Evolutionary conservation across 2,113 vertebrate species (phyloP), one percentile per base, ranked within the genome.

Genomic region (cattle (Bos taurus)): DNA sequence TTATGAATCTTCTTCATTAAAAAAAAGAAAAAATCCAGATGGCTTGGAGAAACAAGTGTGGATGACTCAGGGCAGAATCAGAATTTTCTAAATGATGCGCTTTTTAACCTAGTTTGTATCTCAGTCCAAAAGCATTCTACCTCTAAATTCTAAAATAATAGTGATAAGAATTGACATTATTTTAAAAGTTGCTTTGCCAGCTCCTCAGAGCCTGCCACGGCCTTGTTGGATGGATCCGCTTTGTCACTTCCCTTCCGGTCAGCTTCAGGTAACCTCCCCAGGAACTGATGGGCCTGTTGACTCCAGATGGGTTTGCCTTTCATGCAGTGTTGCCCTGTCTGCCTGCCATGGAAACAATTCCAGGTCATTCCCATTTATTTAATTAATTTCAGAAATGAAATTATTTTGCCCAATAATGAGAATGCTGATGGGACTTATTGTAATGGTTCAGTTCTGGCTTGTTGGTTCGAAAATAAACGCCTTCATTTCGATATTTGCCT

Each of bases 391-490:
- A 85, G 83, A 97, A 93, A 97, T 97, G 88, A 97, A 98, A 98
- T 98, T 98, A 98, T 99, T 99, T 98, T 98, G 96, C 97, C 97
- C 94, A 96, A 98, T 99, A 98, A 98, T 94, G 97, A 77, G 98
- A 98, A 98, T 98, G 98, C 97, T 99, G 99, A 99, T 99, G 97
- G 97, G 98, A 98, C 97, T 98, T 97, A 98, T 93, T 71, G 98
- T 98, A 99, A 97, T 98, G 98, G 97, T 97, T 98, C 96, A 95
- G 98, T 99, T 99, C 98, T 98, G 98, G 96, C 98, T 98, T 99
- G 99, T 98, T 98, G 98, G 97, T 98, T 98, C 90, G 97, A 98
- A 99, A 99, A 98, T 98, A 99, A 99, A 98, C 77, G 90, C 98
- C 98, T 99, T 98, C 98, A 95, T 98, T 98, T 98, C 43, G 97